Evolutionary conservation across 2,113 vertebrate genomes (phyloP), one percentile per base, ranked within the genome.

Genomic region (Psilopogon haemacephalus): DNA sequence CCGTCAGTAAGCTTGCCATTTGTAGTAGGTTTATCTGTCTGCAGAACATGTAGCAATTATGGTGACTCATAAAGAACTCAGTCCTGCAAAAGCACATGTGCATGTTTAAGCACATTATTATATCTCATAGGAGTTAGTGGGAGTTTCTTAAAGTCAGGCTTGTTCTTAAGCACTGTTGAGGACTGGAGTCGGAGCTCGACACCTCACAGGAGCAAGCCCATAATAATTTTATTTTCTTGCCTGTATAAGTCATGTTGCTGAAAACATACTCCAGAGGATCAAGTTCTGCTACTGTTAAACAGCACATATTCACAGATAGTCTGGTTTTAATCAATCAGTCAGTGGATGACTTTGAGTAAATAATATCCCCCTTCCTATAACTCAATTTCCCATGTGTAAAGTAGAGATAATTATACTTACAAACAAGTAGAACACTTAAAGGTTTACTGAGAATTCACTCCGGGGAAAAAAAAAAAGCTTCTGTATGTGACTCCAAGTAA

Each of bases 261-360:
- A 89, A 90, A 94, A 37, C 19, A 56, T 2, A 0, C 32, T 46
- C 33, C 27, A 19, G 8, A 86, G 73, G 80, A 87, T 78, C 84
- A 48, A 46, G 46, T 82, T 76, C 67, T 84, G 90, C 70, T 93
- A 83, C 90, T 59, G 88, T 30, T 84, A 59, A 56, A 11, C 63
- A 92, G 73, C 83, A 62, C 56, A 60, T 84, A 84, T 80, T 76
- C 90, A 9, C 24, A 88, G 77, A 88, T 75, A 88, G 86, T 70
- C 94, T 72, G 80, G 62, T 73, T 95, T 88, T 95, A 94, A 96
- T 74, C 80, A 94, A 95, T 74, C 80, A 90, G 12, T 15, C 3
- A 1, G 48, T 70, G 62, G 4, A 54, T 50, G 63, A 76, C 59
- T 65, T 72, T 69, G 80, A 37, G 81, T 71, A 93, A 89, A 90